Percentiles rank a stretch among this genome's conserved stretches.
These are phyloP conservation scores for Hystrix cristata DNA, from an alignment of 2,113 vertebrate genomes.

Conservation along the genomic window DNA sequence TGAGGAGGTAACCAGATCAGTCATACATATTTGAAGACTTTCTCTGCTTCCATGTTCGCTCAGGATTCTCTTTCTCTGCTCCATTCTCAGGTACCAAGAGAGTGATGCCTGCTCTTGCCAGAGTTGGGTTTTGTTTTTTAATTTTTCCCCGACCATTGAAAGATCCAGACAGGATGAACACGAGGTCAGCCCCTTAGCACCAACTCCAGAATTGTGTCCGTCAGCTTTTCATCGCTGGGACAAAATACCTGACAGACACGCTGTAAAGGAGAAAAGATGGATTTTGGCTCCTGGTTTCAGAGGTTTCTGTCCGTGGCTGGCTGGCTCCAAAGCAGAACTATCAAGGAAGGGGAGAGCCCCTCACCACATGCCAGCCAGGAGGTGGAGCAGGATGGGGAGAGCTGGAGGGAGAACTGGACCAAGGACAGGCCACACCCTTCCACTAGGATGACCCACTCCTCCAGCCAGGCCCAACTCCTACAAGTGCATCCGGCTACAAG, in stretches of 20 bases:
- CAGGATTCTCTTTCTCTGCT: slow-evolving; percentile 70
- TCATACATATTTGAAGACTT: slow-evolving; percentile 76
- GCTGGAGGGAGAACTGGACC: background rate
- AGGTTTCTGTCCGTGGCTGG: background rate
- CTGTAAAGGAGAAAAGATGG: background rate
- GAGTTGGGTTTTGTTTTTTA: no score
- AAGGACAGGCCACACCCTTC: background rate
- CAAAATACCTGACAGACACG: background rate
- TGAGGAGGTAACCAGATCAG: slow-evolving; percentile 60
- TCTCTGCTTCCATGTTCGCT: slow-evolving; percentile 58
- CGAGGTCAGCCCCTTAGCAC: accelerated
- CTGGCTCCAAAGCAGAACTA: background rate
- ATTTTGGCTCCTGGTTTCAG: background rate
- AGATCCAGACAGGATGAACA: background rate
- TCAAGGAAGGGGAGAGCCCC: background rate
- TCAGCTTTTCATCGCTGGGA: background rate
- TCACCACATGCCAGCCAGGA: background rate
- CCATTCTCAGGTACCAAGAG: slow-evolving; percentile 20
- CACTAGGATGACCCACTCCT: background rate
- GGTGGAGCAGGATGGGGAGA: background rate
- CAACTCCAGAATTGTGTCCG: background rate
- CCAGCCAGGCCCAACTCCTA: background rate
- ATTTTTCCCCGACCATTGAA: background rate
- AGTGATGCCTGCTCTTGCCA: background rate
- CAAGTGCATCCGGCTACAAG: background rate